Conservation (phyloP, 2,797 vertebrate species). For the Acanthopagrus latus region DNA sequence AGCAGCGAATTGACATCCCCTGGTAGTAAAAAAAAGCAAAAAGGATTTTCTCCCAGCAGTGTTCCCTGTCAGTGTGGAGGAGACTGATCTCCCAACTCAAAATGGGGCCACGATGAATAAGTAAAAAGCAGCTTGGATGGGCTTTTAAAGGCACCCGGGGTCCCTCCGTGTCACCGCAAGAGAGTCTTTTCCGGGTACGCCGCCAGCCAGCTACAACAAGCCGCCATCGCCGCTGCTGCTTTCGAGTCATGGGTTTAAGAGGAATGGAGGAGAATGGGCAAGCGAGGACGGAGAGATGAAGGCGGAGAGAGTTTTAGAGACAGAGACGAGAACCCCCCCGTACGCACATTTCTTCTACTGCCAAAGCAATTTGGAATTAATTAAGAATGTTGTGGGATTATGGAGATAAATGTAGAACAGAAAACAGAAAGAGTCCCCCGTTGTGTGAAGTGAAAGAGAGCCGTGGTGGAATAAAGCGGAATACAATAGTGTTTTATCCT, state of each 20-base stretch:
- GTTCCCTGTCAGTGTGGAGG: constrained; percentile 60
- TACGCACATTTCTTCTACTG: constrained; percentile 11
- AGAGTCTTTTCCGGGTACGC: constrained; percentile 37
- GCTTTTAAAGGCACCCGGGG: constrained; percentile 78
- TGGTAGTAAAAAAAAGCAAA: constrained; percentile 43
- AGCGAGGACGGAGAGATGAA: constrained; percentile 5
- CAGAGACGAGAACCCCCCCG: not conserved
- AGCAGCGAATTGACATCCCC: constrained; percentile 36
- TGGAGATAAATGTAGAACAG: constrained; percentile 19
- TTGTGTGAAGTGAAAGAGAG: constrained; percentile 6
- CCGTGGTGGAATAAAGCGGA: not conserved
- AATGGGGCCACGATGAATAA: constrained; percentile 86
- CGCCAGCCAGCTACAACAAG: constrained; percentile 44
- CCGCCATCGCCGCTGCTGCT: constrained; percentile 10
- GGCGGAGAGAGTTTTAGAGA: constrained; percentile 4
- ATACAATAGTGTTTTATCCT: not conserved
- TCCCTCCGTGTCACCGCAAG: constrained; percentile 52
- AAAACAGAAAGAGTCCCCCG: constrained; percentile 4
- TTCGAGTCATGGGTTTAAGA: constrained; percentile 30
- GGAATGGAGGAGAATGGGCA: constrained; percentile 20
- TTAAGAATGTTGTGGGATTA: constrained; percentile 32
- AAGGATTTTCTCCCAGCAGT: constrained; percentile 55
- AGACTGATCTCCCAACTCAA: constrained; percentile 75
- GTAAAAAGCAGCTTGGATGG: constrained; percentile 83
- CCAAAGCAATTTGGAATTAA: constrained; percentile 41